Percentiles rank a stretch among this genome's conserved stretches.
These are phyloP conservation scores for Drosophila melanosoma DNA, from an alignment of 2,888 invertebrate genomes.

Conservation along the genomic window DNA sequence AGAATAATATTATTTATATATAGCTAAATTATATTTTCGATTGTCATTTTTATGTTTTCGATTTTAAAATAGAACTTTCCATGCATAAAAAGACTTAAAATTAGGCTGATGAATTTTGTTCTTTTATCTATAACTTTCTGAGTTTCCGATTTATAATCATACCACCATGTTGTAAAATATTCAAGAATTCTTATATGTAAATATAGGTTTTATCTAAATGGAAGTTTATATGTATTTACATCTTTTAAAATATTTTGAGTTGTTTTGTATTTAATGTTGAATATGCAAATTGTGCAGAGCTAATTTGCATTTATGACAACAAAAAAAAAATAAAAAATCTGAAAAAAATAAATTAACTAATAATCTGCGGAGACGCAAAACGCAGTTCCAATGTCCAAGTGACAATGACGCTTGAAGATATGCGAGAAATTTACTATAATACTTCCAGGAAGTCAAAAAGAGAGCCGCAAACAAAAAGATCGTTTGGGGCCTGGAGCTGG, in stretches of 20 bases:
- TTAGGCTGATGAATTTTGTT: background rate
- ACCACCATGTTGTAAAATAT: background rate
- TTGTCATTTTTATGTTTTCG: background rate
- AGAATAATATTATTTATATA: background rate
- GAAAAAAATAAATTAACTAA: conserved; percentile 67
- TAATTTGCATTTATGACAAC: conserved; percentile 75
- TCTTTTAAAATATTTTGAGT: conserved; percentile 27
- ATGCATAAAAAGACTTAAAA: background rate
- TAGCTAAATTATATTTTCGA: background rate
- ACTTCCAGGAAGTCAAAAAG: conserved; percentile 76
- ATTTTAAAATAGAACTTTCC: background rate
- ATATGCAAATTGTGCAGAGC: conserved; percentile 79
- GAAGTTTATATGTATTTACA: conserved; percentile 28
- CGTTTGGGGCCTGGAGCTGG: conserved; percentile 13
- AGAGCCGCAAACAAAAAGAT: conserved; percentile 65
- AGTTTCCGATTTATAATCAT: background rate
- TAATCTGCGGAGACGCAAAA: conserved; percentile 60
- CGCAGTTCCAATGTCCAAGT: conserved; percentile 21
- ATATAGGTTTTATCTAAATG: background rate
- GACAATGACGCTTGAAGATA: conserved; percentile 68
- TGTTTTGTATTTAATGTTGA: conserved; percentile 70
- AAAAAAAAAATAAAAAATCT: conserved; percentile 24
- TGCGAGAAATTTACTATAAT: conserved; percentile 81
- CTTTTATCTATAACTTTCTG: background rate
- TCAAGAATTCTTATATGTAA: background rate